Evolutionary conservation across 2,797 vertebrate genomes (phyloP).

Genomic region (Anguilla pacifica): DNA sequence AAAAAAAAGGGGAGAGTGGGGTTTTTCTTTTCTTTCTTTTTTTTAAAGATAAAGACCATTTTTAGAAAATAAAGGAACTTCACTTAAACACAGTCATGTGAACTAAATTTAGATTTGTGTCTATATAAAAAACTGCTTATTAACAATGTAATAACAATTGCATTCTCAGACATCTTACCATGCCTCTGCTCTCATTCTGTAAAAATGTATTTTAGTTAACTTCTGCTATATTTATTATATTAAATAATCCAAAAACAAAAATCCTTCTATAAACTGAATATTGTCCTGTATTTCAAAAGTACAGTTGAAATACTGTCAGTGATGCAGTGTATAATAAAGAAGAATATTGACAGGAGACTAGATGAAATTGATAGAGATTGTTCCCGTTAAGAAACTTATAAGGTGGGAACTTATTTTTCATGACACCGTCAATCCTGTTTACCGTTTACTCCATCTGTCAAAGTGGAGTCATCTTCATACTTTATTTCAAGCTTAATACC

Average conservation of each 20-base stretch:
- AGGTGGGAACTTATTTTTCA: too few species aligned
- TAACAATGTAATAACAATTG: background rate
- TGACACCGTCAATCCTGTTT: background rate
- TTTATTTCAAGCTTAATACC: background rate
- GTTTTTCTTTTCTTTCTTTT: too few species aligned
- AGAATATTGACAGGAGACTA: background rate
- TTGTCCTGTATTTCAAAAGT: background rate
- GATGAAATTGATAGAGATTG: background rate
- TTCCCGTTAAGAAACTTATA: too few species aligned
- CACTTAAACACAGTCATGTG: background rate
- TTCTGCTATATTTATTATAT: background rate
- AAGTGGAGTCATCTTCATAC: background rate
- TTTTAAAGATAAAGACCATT: background rate
- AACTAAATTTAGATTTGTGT: background rate
- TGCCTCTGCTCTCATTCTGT: background rate
- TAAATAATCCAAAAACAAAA: background rate
- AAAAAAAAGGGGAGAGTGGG: background rate
- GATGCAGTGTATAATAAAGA: background rate
- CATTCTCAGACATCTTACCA: background rate
- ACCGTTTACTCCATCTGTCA: background rate
- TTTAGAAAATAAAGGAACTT: background rate
- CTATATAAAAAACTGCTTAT: background rate
- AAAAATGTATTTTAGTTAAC: background rate
- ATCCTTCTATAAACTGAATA: background rate
- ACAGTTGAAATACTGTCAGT: background rate